Evolutionary conservation across 1,140 invertebrate species (phyloP), one percentile per base, ranked within the genome.

Genomic region (Scaptomyza pallida): DNA sequence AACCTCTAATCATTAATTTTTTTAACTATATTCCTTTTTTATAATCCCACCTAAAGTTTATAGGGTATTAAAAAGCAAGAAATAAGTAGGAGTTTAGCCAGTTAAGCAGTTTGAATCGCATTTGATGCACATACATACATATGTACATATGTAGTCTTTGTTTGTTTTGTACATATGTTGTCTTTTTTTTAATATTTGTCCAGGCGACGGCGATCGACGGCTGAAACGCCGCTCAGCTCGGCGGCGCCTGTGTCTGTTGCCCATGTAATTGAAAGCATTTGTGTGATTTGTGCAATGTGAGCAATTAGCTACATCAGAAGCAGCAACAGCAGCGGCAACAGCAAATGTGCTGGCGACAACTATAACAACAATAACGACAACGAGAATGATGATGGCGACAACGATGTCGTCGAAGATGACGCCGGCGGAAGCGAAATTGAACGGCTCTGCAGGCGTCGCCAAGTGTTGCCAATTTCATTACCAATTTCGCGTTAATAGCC

Each of bases 281-380:
- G 78, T 82, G 78, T 82, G 85, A 86, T 89, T 89, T 86, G 82
- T 89, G 75, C 78, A 89, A 86, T 88, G 82, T 72, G 80, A 76
- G 72, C 71, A 82, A 89, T 86, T 86, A 82, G 40, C n/a, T 37
- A 37, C 51, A 33, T 43, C 23, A 26, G 23, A 4, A 6, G 4
- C 23, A 23, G 23, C 21, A 4, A 4, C 21, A 21, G 21, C 21
- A 4, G 2, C 21, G 4, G 21, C 23, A 23, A 5, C 23, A 23
- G 52, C 26, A 68, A 45, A 51, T 52, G 40, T 23, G 51, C 60
- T 35, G 60, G 47, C 30, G 41, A 48, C 21, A 37, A 37, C 35
- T 6, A 19, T 13, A 41, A 30, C 45, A n/a, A 17, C 44, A 26
- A 43, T 35, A 35, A 52, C 52, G 33, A 33, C 63, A 54, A 73